Evolutionary conservation across 2,888 invertebrate species (phyloP).

Genomic region (Cancer borealis): DNA sequence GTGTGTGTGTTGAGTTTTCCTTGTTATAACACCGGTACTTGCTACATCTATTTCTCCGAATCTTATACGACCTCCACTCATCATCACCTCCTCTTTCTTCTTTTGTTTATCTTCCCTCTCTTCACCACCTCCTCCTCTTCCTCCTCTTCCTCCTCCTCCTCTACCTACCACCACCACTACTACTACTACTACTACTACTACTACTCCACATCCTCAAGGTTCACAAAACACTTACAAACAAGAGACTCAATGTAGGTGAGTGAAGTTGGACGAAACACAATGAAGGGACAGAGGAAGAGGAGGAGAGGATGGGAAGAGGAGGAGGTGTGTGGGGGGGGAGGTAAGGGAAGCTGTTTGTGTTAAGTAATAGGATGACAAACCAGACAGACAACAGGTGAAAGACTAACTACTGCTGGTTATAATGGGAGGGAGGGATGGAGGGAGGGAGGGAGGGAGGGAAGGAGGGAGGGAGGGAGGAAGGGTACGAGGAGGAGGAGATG

Average conservation of each 20-base stretch:
- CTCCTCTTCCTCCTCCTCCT: background rate
- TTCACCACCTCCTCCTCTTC: background rate
- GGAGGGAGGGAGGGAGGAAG: background rate
- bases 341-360: background rate
- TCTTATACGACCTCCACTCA: background rate
- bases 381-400: constrained; percentile 10
- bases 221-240: background rate
- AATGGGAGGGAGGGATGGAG: background rate
- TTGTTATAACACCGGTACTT: background rate
- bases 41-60: constrained; percentile 34
- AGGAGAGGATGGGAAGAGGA: background rate
- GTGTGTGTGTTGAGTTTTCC: background rate
- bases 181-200: background rate
- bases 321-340: background rate
- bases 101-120: no score
- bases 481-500: background rate
- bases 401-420: background rate
- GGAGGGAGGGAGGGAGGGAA: background rate
- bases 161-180: background rate
- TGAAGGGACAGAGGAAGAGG: background rate
- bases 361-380: constrained; percentile 11
- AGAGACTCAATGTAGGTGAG: background rate
- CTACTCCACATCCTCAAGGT: background rate
- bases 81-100: background rate
- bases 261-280: background rate